Evolutionary conservation across 2,113 vertebrate genomes (phyloP).

Genomic region (Cochlearius cochlearius): DNA sequence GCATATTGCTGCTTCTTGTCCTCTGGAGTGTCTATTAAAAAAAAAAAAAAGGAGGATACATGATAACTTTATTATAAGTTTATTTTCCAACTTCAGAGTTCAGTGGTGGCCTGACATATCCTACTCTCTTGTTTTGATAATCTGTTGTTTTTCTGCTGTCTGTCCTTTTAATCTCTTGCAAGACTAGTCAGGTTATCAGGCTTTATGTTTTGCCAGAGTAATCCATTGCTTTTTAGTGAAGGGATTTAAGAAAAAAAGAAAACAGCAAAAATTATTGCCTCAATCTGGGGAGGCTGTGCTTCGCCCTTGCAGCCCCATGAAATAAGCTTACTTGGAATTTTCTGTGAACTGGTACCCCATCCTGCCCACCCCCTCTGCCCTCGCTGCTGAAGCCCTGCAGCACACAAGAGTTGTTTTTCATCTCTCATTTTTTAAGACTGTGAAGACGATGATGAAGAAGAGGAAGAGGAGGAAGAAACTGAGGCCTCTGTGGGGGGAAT

Average conservation of each 20-base stretch:
- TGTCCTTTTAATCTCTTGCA: slow-evolving; percentile 2
- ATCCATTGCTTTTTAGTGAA: background rate
- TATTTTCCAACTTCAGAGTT: background rate
- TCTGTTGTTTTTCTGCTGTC: slow-evolving; percentile 1
- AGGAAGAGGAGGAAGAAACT: slow-evolving; percentile 45
- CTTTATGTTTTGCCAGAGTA: background rate
- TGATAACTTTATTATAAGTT: background rate
- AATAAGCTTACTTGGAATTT: background rate
- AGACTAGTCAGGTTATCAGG: background rate
- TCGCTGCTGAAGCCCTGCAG: background rate
- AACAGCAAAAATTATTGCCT: background rate
- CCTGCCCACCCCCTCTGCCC: background rate
- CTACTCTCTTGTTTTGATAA: background rate
- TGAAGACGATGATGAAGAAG: slow-evolving; percentile 56
- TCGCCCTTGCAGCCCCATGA: background rate
- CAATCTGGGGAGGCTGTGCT: background rate
- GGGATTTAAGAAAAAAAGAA: background rate
- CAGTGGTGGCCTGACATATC: background rate
- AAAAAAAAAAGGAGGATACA: background rate
- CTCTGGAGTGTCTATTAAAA: background rate
- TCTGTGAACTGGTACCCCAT: background rate
- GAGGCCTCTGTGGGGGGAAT: background rate
- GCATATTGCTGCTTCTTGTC: background rate
- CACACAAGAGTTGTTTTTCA: background rate
- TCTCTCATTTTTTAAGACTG: slow-evolving; percentile 44